Evolutionary conservation across 1,140 invertebrate species (phyloP).

Genomic region (Colletes latitarsis): DNA sequence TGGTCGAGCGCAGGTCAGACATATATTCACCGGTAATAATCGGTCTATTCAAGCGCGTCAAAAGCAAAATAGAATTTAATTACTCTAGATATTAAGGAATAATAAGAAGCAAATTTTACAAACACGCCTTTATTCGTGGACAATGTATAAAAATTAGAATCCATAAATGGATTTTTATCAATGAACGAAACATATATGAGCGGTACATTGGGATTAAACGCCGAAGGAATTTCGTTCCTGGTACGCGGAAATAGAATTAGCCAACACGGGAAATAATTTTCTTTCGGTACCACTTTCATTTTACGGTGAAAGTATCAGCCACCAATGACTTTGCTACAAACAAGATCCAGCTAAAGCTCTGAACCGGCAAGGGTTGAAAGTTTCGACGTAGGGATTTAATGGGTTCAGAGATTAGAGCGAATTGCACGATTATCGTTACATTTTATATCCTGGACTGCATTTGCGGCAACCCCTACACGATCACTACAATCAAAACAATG

Average conservation of each 20-base stretch:
- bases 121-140: no score
- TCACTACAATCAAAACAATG: conserved; percentile 27
- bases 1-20: neutral
- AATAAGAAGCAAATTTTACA: neutral
- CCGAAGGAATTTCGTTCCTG: no score
- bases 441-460: conserved; percentile 36
- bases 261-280: neutral
- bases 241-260: no score
- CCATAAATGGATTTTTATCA: no score
- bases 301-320: conserved; percentile 14
- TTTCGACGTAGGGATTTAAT: conserved; percentile 43
- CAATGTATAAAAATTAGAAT: no score
- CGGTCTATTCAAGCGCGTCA: neutral
- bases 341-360: neutral
- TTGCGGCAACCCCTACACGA: conserved; percentile 29
- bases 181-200: no score
- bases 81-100: neutral
- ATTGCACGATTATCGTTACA: conserved; percentile 44
- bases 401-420: conserved; percentile 33
- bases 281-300: neutral
- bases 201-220: no score
- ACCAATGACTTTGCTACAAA: neutral
- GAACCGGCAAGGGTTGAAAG: conserved; percentile 11
- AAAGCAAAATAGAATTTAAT: neutral
- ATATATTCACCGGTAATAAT: neutral